Conservation (phyloP, 2,888 invertebrate species). For the Cryptus viduatorius region DNA sequence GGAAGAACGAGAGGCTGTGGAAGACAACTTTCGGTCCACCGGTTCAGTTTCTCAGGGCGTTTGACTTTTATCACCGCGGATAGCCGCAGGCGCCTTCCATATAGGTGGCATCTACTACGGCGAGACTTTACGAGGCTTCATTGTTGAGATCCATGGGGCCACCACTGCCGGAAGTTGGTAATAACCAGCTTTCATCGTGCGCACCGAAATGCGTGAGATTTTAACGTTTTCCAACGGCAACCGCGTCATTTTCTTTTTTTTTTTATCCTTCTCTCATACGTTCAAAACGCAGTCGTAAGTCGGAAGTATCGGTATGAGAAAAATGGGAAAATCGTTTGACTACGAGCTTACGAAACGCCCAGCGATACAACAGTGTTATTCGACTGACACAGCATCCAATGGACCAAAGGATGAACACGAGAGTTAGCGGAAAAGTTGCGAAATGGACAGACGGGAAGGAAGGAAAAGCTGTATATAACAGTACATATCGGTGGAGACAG, state of each 20-base stretch:
- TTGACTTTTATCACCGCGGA: conserved; percentile 53
- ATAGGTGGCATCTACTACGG: conserved; percentile 9
- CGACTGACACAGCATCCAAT: neutral
- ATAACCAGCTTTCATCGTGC: conserved; percentile 51
- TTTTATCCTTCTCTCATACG: too few relatives aligned
- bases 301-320: neutral
- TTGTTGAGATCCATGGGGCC: conserved; percentile 48
- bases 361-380: neutral
- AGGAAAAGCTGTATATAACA: neutral
- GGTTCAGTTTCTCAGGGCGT: conserved; percentile 28
- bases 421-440: conserved; percentile 15
- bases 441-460: conserved; percentile 18
- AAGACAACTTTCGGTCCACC: conserved; percentile 26
- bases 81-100: conserved; percentile 34
- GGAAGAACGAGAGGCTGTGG: neutral
- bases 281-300: neutral
- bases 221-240: conserved; percentile 8
- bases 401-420: conserved; percentile 19
- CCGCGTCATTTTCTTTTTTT: neutral
- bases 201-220: conserved; percentile 33
- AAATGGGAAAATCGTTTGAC: neutral
- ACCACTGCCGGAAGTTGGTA: conserved; percentile 35
- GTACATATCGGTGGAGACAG: conserved; percentile 30
- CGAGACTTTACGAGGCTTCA: conserved; percentile 56
- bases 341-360: neutral